Conservation (phyloP, 2,888 invertebrate genomes). For the Nudaria mundana region DNA sequence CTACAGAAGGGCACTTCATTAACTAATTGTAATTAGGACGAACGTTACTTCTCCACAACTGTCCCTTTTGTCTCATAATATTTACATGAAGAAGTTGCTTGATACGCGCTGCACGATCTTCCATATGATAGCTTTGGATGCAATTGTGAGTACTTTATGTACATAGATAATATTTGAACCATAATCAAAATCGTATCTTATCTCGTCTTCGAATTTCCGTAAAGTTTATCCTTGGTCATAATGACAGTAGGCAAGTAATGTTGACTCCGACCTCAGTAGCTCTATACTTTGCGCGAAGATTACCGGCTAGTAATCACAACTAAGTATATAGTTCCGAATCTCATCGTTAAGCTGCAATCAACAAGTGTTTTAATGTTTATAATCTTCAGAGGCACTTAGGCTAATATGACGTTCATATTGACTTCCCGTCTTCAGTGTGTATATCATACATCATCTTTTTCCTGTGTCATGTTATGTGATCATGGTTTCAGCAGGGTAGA, state of each 20-base stretch:
- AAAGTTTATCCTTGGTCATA: conserved; percentile 30
- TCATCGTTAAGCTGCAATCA: conserved; percentile 57
- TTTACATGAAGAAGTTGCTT: too few species aligned
- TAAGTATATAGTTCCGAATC: conserved; percentile 60
- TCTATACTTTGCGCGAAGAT: conserved; percentile 43
- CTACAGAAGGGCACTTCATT: conserved; percentile 28
- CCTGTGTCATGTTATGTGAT: conserved; percentile 38
- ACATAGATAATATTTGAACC: too few species aligned
- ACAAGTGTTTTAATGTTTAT: conserved; percentile 60
- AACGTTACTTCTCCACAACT: too few species aligned
- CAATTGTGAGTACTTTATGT: too few species aligned
- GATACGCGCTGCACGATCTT: too few species aligned
- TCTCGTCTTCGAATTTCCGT: too few species aligned
- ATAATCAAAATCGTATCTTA: too few species aligned
- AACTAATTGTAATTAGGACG: too few species aligned
- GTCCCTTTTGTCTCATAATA: too few species aligned
- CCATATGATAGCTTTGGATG: too few species aligned
- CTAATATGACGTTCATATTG: conserved; percentile 60
- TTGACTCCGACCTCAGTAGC: conserved; percentile 37
- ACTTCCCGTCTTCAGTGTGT: too few species aligned
- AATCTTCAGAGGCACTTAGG: conserved; percentile 54
- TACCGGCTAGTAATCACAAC: conserved; percentile 48
- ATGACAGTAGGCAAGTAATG: conserved; percentile 26
- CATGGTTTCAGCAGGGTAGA: conserved; percentile 42
- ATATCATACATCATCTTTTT: too few species aligned